These are phyloP conservation scores for Enteromius unitaeniatus DNA, from an alignment of 2,797 vertebrate genomes.

Conservation along the genomic window DNA sequence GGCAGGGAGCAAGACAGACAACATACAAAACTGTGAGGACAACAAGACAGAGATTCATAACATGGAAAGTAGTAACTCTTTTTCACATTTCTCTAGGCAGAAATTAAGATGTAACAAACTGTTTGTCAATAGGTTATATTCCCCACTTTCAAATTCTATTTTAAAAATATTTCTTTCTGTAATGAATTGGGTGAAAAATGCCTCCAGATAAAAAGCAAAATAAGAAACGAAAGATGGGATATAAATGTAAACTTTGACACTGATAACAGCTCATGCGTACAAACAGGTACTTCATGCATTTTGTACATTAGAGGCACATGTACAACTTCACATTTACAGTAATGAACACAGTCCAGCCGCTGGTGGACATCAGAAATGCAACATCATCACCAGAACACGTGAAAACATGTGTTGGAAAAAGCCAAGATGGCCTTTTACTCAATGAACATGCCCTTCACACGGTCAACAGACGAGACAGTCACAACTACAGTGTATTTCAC, in stretches of 20 bases:
- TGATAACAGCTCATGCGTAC: constrained; percentile 55
- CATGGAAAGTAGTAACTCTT: constrained; percentile 53
- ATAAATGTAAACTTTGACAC: constrained; percentile 52
- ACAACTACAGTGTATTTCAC: constrained; percentile 18
- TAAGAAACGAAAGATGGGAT: constrained; percentile 11
- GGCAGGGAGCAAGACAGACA: constrained; percentile 61
- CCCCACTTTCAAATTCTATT: background rate
- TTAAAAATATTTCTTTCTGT: background rate
- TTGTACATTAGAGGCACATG: constrained; percentile 54
- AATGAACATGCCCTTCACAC: constrained; percentile 19
- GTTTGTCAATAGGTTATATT: constrained; percentile 2
- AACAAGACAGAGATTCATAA: constrained; percentile 38
- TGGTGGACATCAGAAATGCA: constrained; percentile 21
- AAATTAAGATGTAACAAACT: background rate
- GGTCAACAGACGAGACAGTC: constrained; percentile 25
- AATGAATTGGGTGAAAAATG: background rate
- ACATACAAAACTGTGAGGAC: constrained; percentile 37
- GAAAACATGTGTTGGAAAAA: constrained; percentile 17
- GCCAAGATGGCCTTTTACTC: constrained; percentile 6
- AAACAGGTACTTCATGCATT: constrained; percentile 53
- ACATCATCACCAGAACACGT: constrained; percentile 14
- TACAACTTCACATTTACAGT: constrained; percentile 52
- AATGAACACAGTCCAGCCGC: constrained; percentile 50
- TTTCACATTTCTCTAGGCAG: constrained; percentile 61
- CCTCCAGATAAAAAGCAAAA: background rate